These are phyloP conservation scores for Poeciliopsis turneri DNA, from an alignment of 2,797 vertebrate genomes.

Conservation along the genomic window DNA sequence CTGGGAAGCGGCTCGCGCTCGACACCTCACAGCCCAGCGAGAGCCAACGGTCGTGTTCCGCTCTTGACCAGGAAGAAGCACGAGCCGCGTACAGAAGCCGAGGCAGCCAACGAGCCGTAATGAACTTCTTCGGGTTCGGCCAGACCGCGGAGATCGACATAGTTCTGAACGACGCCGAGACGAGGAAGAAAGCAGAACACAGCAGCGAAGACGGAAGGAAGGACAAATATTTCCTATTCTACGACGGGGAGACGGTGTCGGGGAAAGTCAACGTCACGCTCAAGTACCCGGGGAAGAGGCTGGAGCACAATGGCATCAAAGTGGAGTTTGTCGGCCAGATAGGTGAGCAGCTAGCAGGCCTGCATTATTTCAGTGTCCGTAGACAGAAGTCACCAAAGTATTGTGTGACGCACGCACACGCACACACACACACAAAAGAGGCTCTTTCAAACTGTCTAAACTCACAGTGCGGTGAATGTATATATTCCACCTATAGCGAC, in stretches of 20 bases:
- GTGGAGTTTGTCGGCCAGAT: constrained; percentile 98
- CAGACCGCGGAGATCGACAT: constrained; percentile 94
- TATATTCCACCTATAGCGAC: not conserved
- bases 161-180: constrained; percentile 90
- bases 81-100: not conserved
- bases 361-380: not conserved
- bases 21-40: not conserved
- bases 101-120: constrained; percentile 39
- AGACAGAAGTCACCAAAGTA: not conserved
- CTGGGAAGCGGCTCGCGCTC: constrained; percentile 1
- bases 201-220: constrained; percentile 96
- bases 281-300: constrained; percentile 92
- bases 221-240: constrained; percentile 96
- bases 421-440: not conserved
- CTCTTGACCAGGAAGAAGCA: not conserved
- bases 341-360: constrained; percentile 77
- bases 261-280: constrained; percentile 93
- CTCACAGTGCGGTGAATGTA: not conserved
- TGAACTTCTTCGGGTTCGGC: constrained; percentile 96
- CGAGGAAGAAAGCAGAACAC: constrained; percentile 92
- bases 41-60: not conserved
- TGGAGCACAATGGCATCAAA: constrained; percentile 98
- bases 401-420: not conserved
- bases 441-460: not conserved
- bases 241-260: constrained; percentile 94